Percentiles rank a stretch among this genome's conserved stretches.
Evolutionary conservation across 2,888 invertebrate genomes (phyloP).

Genomic region (Myopa testacea): DNA sequence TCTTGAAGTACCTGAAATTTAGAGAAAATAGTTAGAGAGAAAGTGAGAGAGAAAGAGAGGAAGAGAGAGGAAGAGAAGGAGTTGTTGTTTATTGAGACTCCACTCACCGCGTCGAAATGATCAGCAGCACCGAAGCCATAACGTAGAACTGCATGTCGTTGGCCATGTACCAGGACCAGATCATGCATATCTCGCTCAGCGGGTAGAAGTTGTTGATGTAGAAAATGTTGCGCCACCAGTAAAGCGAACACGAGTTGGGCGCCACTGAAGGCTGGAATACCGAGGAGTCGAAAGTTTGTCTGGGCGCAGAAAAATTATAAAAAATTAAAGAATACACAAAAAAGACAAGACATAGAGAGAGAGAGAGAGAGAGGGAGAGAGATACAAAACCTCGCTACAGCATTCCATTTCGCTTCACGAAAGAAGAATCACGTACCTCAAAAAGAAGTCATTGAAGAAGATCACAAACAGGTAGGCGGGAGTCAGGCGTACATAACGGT

Average conservation of each 20-base stretch:
- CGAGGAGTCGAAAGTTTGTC: slow-evolving; percentile 78
- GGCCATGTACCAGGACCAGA: slow-evolving; percentile 87
- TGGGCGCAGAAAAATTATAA: slow-evolving; percentile 40
- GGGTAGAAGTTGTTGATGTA: slow-evolving; percentile 86
- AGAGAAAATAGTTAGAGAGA: background rate
- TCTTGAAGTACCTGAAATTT: slow-evolving; percentile 73
- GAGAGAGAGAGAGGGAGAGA: background rate
- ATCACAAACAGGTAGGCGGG: slow-evolving; percentile 86
- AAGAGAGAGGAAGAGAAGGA: background rate
- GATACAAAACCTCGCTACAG: too few relatives aligned
- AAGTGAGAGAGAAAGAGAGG: background rate
- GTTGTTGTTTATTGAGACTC: background rate
- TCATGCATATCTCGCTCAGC: slow-evolving; percentile 82
- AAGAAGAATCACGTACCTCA: slow-evolving; percentile 65
- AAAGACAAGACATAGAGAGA: background rate
- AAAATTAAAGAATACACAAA: background rate
- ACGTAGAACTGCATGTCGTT: slow-evolving; percentile 84
- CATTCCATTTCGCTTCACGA: too few relatives aligned
- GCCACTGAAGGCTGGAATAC: slow-evolving; percentile 80
- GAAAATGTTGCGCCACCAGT: slow-evolving; percentile 87
- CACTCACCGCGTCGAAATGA: slow-evolving; percentile 77
- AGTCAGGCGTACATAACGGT: slow-evolving; percentile 80
- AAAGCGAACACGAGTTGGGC: slow-evolving; percentile 80
- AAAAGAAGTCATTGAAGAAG: slow-evolving; percentile 78
- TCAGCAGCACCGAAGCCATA: slow-evolving; percentile 75